Evolutionary conservation across 2,797 vertebrate genomes (phyloP).

Genomic region (Crenichthys baileyi): DNA sequence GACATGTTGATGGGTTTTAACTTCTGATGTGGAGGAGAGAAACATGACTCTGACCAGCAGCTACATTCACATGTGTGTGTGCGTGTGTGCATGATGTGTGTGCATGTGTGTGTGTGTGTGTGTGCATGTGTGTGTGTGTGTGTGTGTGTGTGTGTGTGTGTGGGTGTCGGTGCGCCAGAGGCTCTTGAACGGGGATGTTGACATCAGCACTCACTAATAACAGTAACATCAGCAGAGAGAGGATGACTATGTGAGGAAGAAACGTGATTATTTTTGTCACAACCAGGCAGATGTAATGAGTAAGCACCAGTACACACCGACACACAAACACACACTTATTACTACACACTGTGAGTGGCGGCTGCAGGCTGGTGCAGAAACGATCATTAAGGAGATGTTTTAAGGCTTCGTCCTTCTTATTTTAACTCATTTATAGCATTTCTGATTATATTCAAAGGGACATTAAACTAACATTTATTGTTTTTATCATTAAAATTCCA

Average conservation of each 20-base stretch:
- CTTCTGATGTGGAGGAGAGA: not conserved
- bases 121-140: not conserved
- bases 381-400: slow-evolving; percentile 6
- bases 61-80: not conserved
- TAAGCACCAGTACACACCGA: slow-evolving; percentile 29
- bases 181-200: slow-evolving; percentile 41
- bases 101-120: not conserved
- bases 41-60: not conserved
- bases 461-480: not conserved
- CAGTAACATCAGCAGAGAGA: slow-evolving; percentile 61
- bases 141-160: slow-evolving; percentile 14
- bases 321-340: slow-evolving; percentile 1
- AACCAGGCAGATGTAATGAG: slow-evolving; percentile 58
- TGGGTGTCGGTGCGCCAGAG: not conserved
- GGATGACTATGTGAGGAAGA: slow-evolving; percentile 39
- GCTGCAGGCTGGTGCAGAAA: not conserved
- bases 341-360: not conserved
- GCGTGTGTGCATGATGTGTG: not conserved
- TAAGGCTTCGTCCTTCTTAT: not conserved
- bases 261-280: slow-evolving; percentile 46
- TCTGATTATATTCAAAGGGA: not conserved
- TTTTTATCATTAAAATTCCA: not conserved
- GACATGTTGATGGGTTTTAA: not conserved
- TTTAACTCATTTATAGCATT: not conserved
- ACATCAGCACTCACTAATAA: slow-evolving; percentile 64